These are phyloP conservation scores for Polydesmus complanatus DNA, from an alignment of 2,888 invertebrate species.

Conservation along the genomic window DNA sequence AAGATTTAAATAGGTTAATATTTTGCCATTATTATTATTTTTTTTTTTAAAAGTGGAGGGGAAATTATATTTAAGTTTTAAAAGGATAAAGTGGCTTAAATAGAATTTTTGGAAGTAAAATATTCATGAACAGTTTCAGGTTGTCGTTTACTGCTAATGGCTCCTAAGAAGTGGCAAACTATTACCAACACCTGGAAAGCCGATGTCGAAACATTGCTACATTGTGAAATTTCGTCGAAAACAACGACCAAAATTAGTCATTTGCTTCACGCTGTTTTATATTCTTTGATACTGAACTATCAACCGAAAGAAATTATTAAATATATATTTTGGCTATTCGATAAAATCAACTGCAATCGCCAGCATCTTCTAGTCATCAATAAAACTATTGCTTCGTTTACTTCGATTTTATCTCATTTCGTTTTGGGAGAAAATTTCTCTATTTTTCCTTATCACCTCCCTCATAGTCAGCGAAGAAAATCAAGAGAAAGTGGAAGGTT, in stretches of 20 bases:
- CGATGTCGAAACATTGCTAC: background rate
- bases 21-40: background rate
- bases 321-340: background rate
- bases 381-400: background rate
- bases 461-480: background rate
- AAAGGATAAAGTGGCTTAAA: no score
- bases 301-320: background rate
- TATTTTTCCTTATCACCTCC: background rate
- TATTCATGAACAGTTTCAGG: background rate
- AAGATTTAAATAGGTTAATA: background rate
- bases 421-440: background rate
- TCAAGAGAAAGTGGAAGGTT: background rate
- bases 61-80: background rate
- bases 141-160: background rate
- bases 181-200: background rate
- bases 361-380: background rate
- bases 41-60: no score
- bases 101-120: no score
- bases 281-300: background rate
- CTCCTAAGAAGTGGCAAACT: background rate
- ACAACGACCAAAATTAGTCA: background rate
- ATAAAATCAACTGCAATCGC: background rate
- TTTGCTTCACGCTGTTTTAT: constrained; percentile 4
- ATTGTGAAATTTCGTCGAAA: no score
- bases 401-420: background rate